These are phyloP conservation scores for Drosophila subsilvestris DNA, from an alignment of 2,888 invertebrate species.

Conservation along the genomic window DNA sequence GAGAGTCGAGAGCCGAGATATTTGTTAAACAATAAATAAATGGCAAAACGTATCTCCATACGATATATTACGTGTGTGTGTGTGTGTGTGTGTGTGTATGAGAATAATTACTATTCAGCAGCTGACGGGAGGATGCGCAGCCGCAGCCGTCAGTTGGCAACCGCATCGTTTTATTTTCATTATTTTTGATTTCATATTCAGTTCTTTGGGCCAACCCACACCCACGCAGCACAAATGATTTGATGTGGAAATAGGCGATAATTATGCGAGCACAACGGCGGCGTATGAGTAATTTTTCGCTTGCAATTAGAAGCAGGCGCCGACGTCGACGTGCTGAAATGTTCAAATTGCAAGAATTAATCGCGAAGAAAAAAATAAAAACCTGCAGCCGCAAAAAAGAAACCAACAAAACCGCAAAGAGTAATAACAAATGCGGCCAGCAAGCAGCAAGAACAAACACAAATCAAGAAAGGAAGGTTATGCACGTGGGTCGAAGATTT, in stretches of 20 bases:
- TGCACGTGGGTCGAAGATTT: background rate
- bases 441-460: constrained; percentile 31
- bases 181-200: constrained; percentile 25
- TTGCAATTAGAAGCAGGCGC: constrained; percentile 70
- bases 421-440: constrained; percentile 71
- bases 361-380: constrained; percentile 40
- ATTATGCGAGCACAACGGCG: constrained; percentile 71
- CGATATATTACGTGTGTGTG: constrained; percentile 5
- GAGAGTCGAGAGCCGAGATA: constrained; percentile 38
- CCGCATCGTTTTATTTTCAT: constrained; percentile 47
- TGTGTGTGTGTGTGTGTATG: constrained; percentile 22
- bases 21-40: constrained; percentile 72
- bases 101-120: constrained; percentile 68
- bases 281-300: constrained; percentile 73
- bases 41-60: constrained; percentile 39
- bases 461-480: constrained; percentile 4
- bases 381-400: constrained; percentile 15
- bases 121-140: constrained; percentile 64
- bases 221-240: constrained; percentile 44
- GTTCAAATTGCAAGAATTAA: constrained; percentile 72
- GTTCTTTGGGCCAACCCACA: constrained; percentile 35
- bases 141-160: constrained; percentile 46
- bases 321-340: constrained; percentile 66
- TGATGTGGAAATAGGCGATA: constrained; percentile 58
- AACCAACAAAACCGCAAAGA: constrained; percentile 56